A percentile compares a stretch with the other conserved stretches of the same genome.
These are phyloP conservation scores for Protophormia terraenovae DNA, from an alignment of 2,888 invertebrate genomes.

Conservation along the genomic window DNA sequence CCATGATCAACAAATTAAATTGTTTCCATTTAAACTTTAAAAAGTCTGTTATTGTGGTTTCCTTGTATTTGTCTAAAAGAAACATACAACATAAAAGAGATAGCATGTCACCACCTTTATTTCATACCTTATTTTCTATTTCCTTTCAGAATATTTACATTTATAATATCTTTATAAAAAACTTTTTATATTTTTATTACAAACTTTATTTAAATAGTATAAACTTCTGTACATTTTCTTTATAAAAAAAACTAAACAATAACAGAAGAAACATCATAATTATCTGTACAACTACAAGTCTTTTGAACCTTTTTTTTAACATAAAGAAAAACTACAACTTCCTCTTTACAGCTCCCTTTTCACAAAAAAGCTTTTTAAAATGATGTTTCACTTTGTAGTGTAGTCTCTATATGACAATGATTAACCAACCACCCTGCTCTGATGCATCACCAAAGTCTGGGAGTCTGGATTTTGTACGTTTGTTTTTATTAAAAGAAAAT, in stretches of 20 bases:
- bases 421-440: conserved; percentile 4
- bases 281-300: background rate
- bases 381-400: background rate
- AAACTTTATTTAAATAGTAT: background rate
- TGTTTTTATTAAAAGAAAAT: conserved; percentile 21
- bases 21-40: too few species aligned
- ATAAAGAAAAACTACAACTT: background rate
- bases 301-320: background rate
- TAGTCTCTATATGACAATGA: background rate
- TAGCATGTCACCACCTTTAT: background rate
- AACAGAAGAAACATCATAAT: background rate
- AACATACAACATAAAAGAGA: too few species aligned
- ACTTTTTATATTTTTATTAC: background rate
- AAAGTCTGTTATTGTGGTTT: background rate
- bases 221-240: background rate
- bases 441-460: background rate
- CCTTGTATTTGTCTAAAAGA: background rate
- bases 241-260: background rate
- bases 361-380: background rate
- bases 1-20: too few species aligned
- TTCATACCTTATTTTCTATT: background rate
- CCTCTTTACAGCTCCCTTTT: background rate
- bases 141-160: too few species aligned
- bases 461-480: conserved; percentile 29
- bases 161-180: too few species aligned